phyloP scores from a whole-genome alignment of 2,113 vertebrate species.

The Ranitomeya variabilis region DNA sequence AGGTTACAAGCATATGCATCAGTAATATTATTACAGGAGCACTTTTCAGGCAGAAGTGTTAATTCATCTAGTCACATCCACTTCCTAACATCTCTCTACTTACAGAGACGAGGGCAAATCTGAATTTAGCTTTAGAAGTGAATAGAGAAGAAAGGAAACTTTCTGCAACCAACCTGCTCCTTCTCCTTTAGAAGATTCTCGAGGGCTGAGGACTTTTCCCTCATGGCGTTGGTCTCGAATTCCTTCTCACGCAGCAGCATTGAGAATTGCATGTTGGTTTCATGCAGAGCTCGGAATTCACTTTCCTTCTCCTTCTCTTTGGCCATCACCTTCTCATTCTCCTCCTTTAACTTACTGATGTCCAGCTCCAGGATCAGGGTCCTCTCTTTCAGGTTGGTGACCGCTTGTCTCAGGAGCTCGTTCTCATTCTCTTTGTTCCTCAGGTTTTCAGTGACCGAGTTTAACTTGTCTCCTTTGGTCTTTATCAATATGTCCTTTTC shows the following conservation, averaged over 20 bases:
- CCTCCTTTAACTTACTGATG: slow-evolving; percentile 84
- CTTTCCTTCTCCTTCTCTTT: slow-evolving; percentile 86
- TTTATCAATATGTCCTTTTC: slow-evolving; percentile 97
- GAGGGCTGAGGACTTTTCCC: slow-evolving; percentile 87
- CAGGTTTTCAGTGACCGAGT: slow-evolving; percentile 81
- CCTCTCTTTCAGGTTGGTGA: slow-evolving; percentile 95
- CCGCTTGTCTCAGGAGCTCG: slow-evolving; percentile 92
- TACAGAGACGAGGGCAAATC: not conserved
- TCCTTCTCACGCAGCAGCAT: slow-evolving; percentile 93
- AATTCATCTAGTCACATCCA: too few relatives aligned
- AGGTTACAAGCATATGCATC: too few relatives aligned
- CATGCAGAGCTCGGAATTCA: slow-evolving; percentile 91
- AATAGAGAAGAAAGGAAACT: too few relatives aligned
- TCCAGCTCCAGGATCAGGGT: slow-evolving; percentile 89
- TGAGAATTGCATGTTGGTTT: slow-evolving; percentile 95
- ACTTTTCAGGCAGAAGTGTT: too few relatives aligned
- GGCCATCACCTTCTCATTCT: slow-evolving; percentile 84
- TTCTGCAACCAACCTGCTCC: slow-evolving; percentile 79
- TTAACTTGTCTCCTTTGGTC: slow-evolving; percentile 88
- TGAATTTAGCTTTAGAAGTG: not conserved
- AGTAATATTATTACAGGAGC: too few relatives aligned
- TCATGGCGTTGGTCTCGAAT: slow-evolving; percentile 85
- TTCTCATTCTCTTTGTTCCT: slow-evolving; percentile 91
- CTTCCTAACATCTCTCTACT: not conserved
- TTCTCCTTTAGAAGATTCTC: slow-evolving; percentile 91